These are phyloP conservation scores for Luscinia luscinia DNA, from an alignment of 2,797 vertebrate genomes.

Conservation along the genomic window DNA sequence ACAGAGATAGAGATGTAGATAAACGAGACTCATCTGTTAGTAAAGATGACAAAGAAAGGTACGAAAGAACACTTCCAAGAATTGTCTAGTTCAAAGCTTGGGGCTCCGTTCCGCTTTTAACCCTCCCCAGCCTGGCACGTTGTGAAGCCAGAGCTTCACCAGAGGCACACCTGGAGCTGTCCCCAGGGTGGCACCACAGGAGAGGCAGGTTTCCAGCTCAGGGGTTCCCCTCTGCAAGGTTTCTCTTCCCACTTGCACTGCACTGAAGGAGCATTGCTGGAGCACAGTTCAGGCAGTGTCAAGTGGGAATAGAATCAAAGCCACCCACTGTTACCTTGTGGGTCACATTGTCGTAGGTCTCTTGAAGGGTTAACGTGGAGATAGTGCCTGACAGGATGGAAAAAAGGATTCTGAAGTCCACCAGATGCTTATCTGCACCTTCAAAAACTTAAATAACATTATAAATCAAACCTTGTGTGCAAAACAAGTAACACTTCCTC, in stretches of 20 bases:
- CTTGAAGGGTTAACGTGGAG: neutral
- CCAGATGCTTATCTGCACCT: neutral
- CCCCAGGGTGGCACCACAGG: accelerated
- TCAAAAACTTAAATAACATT: neutral
- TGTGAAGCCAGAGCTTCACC: slow-evolving; percentile 29
- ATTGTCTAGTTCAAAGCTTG: slow-evolving; percentile 67
- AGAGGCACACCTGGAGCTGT: neutral
- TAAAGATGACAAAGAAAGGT: slow-evolving; percentile 99
- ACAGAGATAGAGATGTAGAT: slow-evolving; percentile 91
- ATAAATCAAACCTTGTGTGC: neutral
- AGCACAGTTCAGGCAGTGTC: neutral
- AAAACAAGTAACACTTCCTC: neutral
- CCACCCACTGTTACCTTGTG: neutral
- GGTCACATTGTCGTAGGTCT: neutral
- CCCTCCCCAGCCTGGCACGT: slow-evolving; percentile 72
- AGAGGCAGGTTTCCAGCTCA: neutral
- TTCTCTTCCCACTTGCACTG: slow-evolving; percentile 34
- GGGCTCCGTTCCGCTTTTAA: slow-evolving; percentile 70
- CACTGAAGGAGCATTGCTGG: neutral
- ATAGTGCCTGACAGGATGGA: slow-evolving; percentile 12
- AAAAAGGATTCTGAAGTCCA: neutral
- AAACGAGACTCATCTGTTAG: slow-evolving; percentile 89
- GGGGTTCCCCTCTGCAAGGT: neutral
- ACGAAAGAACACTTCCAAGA: slow-evolving; percentile 78
- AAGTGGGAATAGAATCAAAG: slow-evolving; percentile 33